These are phyloP conservation scores for Anodontia alba DNA, from an alignment of 2,888 invertebrate genomes.

Conservation along the genomic window DNA sequence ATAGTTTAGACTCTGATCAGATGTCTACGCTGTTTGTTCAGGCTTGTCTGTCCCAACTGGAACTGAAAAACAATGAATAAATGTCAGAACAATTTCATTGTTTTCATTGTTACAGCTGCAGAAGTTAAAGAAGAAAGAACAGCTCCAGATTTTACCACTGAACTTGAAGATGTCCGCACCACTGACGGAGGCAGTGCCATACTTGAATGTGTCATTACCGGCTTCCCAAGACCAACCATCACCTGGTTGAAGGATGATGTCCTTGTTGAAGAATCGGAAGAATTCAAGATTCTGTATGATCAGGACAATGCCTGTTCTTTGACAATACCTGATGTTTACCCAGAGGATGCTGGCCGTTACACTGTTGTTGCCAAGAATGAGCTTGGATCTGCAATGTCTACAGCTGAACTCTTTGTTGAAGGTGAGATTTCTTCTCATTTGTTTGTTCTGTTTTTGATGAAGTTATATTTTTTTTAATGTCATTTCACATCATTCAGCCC, in stretches of 20 bases:
- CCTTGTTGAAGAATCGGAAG: slow-evolving; percentile 87
- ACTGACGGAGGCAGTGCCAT: slow-evolving; percentile 78
- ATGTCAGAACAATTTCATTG: too few species aligned
- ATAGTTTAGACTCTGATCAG: too few species aligned
- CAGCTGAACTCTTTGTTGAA: slow-evolving; percentile 90
- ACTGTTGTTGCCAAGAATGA: slow-evolving; percentile 91
- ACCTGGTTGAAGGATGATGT: slow-evolving; percentile 93
- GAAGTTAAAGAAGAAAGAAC: slow-evolving; percentile 66
- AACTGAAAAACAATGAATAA: too few species aligned
- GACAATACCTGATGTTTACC: slow-evolving; percentile 88
- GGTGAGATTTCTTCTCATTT: too few species aligned
- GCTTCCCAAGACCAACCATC: slow-evolving; percentile 86
- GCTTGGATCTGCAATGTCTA: slow-evolving; percentile 91
- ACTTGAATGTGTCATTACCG: slow-evolving; percentile 82
- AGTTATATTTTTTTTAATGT: too few species aligned
- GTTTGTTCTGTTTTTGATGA: not conserved
- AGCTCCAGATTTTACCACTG: slow-evolving; percentile 75
- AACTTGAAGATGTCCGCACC: slow-evolving; percentile 70
- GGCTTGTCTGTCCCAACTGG: too few species aligned
- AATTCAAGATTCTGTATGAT: slow-evolving; percentile 87
- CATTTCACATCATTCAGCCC: too few species aligned
- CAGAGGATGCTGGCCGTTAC: slow-evolving; percentile 91
- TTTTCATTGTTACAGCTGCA: slow-evolving; percentile 41
- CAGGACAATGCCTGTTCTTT: slow-evolving; percentile 85
- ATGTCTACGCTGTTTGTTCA: too few species aligned